Evolutionary conservation across 2,888 invertebrate genomes (phyloP), one percentile per base, ranked within the genome.

Genomic region (Nemapogon koenigi): DNA sequence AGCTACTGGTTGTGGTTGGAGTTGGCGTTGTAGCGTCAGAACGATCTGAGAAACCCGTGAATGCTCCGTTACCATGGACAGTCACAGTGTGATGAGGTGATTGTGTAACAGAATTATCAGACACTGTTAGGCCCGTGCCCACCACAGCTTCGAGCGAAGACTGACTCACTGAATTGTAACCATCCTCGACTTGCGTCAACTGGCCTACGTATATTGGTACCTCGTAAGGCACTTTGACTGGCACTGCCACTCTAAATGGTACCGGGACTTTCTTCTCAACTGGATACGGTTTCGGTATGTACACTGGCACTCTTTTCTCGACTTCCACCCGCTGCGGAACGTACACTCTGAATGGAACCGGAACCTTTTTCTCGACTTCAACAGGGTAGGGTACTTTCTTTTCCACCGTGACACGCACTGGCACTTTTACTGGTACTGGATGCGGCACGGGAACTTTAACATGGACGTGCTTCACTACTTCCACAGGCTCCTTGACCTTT

Each of bases 341-440:
- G 40, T 48, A 40, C 15, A 49, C 42, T 39, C 37, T 39, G 25
- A 47, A 43, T 1, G 69, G 73, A 14, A 64, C 59, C 0, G 66
- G 70, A 15, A 76, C 64, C 47, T 53, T 69, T 59, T 65, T 83
- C 53, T 81, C 82, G 3, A 81, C 67, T 46, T 71, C 63, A 3
- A 76, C 68, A 1, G 70, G 72, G 47, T 71, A 70, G 2, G 73
- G 75, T 16, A 79, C 69, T 54, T 53, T 62, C 44, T 70, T 63
- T 59, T 82, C 82, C 8, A 75, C 56, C 3, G 64, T 67, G 1
- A 79, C 72, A 2, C 78, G 75, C 48, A 81, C 73, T 2, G 82
- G 82, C 42, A 79, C 61, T 11, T 78, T 81, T 1, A 84, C 70
- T 7, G 82, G 70, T 49, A 79, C 81, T 1, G 83, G 82, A 48